Conservation (phyloP, 2,888 invertebrate species). For the Heteromyza rotundicornis region DNA sequence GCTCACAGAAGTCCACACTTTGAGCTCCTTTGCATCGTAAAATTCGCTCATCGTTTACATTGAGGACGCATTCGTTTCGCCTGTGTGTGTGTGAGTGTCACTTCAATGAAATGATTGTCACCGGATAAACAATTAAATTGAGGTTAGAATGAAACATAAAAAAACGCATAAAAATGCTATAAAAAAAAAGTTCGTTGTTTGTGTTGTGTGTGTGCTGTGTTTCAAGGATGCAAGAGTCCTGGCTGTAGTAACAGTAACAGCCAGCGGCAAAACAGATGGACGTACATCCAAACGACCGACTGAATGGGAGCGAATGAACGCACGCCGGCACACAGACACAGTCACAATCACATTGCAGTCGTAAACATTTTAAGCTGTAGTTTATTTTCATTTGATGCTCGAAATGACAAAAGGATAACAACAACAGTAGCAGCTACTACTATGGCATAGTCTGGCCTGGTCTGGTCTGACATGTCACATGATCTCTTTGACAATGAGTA, state of each 20-base stretch:
- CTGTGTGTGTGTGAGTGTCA: slow-evolving; percentile 25
- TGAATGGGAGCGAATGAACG: no score
- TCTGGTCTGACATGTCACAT: not conserved
- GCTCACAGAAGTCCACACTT: slow-evolving; percentile 7
- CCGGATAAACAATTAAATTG: slow-evolving; percentile 64
- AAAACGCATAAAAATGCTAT: slow-evolving; percentile 60
- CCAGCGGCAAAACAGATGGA: no score
- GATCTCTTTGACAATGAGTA: slow-evolving; percentile 29
- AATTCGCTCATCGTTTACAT: slow-evolving; percentile 36
- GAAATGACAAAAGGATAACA: slow-evolving; percentile 31
- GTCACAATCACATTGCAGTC: slow-evolving; percentile 33
- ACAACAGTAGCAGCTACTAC: slow-evolving; percentile 17
- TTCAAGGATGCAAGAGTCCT: not conserved
- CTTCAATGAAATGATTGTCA: slow-evolving; percentile 61
- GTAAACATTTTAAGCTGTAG: slow-evolving; percentile 56
- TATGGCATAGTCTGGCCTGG: not conserved
- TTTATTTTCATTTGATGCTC: slow-evolving; percentile 51
- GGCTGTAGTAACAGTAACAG: no score
- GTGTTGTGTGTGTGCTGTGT: slow-evolving; percentile 14
- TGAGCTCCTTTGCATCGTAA: slow-evolving; percentile 43
- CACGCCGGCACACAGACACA: slow-evolving; percentile 10
- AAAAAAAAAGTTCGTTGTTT: slow-evolving; percentile 39
- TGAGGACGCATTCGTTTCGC: slow-evolving; percentile 5
- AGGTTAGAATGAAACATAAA: slow-evolving; percentile 62
- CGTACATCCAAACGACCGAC: no score